Conservation (phyloP, 2,888 invertebrate species). For the Ochropleura plecta region DNA sequence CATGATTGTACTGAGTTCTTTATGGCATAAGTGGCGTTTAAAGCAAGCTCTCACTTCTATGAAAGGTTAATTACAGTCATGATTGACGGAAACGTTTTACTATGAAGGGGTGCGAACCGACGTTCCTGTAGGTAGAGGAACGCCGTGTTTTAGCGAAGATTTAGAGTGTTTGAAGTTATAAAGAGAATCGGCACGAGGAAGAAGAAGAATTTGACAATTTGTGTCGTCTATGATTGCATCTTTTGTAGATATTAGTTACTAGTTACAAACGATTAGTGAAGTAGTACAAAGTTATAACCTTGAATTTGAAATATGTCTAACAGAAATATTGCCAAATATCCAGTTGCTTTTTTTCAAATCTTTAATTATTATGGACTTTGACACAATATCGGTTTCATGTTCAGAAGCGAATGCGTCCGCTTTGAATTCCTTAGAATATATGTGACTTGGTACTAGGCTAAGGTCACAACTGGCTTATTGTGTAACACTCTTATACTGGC, state of each 20-base stretch:
- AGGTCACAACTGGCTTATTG: background rate
- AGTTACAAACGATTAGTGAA: too few relatives aligned
- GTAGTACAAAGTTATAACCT: background rate
- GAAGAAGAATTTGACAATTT: background rate
- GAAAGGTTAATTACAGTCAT: slow-evolving; percentile 26
- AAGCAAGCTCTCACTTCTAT: slow-evolving; percentile 12
- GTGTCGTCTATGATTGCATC: background rate
- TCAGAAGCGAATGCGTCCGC: background rate
- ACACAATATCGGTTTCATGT: background rate
- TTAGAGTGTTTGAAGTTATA: background rate
- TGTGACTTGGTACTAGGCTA: background rate
- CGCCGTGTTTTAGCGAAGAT: background rate
- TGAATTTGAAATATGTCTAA: background rate
- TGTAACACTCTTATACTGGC: background rate
- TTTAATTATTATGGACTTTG: background rate
- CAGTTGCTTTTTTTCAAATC: background rate
- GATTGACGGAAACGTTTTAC: slow-evolving; percentile 20
- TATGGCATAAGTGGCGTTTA: slow-evolving; percentile 1
- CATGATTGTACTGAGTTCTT: slow-evolving; percentile 7
- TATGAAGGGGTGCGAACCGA: background rate
- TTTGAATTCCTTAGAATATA: slow-evolving; percentile 7
- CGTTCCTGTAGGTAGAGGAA: background rate
- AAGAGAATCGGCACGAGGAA: background rate
- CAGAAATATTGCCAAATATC: background rate
- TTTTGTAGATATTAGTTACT: background rate